A percentile compares a stretch with the other conserved stretches of the same genome.
These are phyloP conservation scores for Anthoscopus minutus DNA, from an alignment of 2,113 vertebrate species.

Conservation along the genomic window DNA sequence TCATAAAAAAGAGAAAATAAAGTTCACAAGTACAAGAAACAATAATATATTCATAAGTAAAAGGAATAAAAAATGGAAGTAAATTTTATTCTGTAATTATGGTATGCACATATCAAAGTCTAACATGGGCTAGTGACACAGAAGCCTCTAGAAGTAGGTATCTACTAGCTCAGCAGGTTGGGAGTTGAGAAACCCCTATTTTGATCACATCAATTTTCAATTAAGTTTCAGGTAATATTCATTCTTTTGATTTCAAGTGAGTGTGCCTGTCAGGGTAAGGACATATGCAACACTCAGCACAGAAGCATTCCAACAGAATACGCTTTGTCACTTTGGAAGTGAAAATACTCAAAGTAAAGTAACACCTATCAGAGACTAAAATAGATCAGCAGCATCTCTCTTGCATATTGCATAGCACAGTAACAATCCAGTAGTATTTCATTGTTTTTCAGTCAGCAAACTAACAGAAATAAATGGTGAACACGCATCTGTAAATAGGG, in stretches of 20 bases:
- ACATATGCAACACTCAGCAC: background rate
- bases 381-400: background rate
- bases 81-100: background rate
- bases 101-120: background rate
- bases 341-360: background rate
- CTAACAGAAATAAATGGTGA: background rate
- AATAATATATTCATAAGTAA: background rate
- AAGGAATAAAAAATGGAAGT: background rate
- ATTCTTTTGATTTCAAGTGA: background rate
- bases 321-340: background rate
- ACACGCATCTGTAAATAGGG: background rate
- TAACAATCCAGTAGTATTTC: background rate
- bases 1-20: background rate
- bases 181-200: background rate
- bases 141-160: background rate
- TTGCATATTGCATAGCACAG: background rate
- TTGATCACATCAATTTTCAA: background rate
- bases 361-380: background rate
- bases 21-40: background rate
- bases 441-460: background rate
- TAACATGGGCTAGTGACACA: background rate
- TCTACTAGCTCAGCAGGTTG: background rate
- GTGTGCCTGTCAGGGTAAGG: background rate
- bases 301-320: background rate
- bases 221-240: background rate